Percentiles rank a stretch among this genome's conserved stretches.
Conservation (phyloP, 1,140 invertebrate species). For the Tyrophagus putrescentiae region DNA sequence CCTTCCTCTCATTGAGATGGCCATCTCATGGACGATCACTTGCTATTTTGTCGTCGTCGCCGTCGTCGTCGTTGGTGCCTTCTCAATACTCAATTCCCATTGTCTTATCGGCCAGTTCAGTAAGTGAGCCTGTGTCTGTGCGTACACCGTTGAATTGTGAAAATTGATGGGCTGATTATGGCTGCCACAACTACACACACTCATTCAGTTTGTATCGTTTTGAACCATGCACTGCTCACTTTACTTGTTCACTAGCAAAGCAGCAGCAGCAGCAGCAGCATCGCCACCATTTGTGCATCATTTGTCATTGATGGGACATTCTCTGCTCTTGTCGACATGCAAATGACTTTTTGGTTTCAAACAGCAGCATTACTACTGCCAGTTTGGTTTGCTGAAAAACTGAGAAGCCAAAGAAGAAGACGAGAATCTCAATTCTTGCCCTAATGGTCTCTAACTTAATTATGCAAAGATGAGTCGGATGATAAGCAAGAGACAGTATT, state of each 20-base stretch:
- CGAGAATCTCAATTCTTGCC: background rate
- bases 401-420: too few relatives aligned
- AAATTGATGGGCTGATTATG: conserved; percentile 13
- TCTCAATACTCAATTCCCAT: background rate
- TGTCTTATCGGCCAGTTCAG: background rate
- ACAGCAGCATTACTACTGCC: background rate
- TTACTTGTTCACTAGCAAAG: too few relatives aligned
- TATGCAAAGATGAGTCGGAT: background rate
- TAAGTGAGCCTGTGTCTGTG: background rate
- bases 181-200: background rate
- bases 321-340: background rate
- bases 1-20: too few relatives aligned
- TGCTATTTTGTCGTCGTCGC: too few relatives aligned
- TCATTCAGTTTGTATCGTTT: too few relatives aligned
- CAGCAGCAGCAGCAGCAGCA: too few relatives aligned
- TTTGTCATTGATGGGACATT: background rate
- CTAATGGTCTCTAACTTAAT: conserved; percentile 8
- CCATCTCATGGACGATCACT: too few relatives aligned
- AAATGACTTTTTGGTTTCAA: conserved; percentile 7
- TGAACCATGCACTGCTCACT: too few relatives aligned
- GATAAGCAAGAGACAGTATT: too few relatives aligned
- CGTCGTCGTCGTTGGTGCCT: too few relatives aligned
- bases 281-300: too few relatives aligned
- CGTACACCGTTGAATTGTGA: background rate
- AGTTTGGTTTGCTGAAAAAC: too few relatives aligned